Percentiles rank a stretch among this genome's conserved stretches.
phyloP scores from a whole-genome alignment of 64 coral and sea anemone genomes.

The Exaiptasia diaphana region DNA sequence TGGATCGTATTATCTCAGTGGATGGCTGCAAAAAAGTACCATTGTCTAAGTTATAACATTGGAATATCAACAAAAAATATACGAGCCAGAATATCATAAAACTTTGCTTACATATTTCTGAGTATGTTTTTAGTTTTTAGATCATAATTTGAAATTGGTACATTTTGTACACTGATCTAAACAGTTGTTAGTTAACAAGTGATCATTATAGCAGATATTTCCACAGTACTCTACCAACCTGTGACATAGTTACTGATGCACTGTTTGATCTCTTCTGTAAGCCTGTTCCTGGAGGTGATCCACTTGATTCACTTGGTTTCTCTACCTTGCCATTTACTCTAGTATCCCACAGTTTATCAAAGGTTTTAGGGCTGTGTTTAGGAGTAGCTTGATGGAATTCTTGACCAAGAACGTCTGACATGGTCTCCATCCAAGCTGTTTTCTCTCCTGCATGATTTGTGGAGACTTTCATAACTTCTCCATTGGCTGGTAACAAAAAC shows the following conservation, averaged over 20 bases:
- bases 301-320: constrained; percentile 68
- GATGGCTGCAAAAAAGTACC: not conserved
- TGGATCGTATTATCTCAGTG: constrained; percentile 42
- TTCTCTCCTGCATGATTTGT: constrained; percentile 89
- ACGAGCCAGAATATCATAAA: too few species aligned
- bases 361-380: not conserved
- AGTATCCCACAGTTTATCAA: constrained; percentile 55
- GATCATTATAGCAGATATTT: too few species aligned
- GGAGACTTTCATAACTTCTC: constrained; percentile 81
- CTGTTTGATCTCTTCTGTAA: constrained; percentile 63
- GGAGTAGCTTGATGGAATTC: not conserved
- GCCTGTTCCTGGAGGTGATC: constrained; percentile 64
- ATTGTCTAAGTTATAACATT: too few species aligned
- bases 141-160: too few species aligned
- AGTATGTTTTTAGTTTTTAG: too few species aligned
- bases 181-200: too few species aligned
- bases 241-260: constrained; percentile 54
- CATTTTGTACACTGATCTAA: too few species aligned
- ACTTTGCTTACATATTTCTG: too few species aligned
- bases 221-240: too few species aligned
- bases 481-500: constrained; percentile 34
- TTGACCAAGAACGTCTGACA: constrained; percentile 42
- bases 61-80: too few species aligned
- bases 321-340: constrained; percentile 55
- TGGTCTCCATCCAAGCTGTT: constrained; percentile 79